Base-by-base conservation (phyloP, 2,113 vertebrate species). In the Erinaceus europaeus region DNA sequence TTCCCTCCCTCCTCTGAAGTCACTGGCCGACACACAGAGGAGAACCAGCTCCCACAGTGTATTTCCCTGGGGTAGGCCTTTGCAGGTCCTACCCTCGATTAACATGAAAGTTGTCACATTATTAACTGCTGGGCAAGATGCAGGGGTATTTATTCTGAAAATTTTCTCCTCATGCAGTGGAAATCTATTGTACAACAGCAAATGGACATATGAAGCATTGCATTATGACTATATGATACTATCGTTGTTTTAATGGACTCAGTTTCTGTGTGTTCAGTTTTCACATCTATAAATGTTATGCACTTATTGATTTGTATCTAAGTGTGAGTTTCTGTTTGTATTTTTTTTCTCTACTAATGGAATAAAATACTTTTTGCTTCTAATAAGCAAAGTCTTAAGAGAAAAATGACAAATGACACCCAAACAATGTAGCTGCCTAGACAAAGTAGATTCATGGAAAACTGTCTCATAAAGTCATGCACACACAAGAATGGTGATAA, bases 391-490 rank as follows among this genome's bases (percentile, higher is more conserved):
- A 73, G 21, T 8, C 55, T 44, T 20, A 32, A 78, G 55, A 57
- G 36, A n/a, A 91, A 78, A 74, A 71, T 32, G 46, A 53, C 59
- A 48, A 61, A 17, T 67, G 53, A 53, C 18, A 79, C 17, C 36
- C 71, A 40, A 62, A 83, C 12, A 23, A 74, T 75, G 10, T 42
- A 77, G 23, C 57, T 74, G 34, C 69, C 40, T 29, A 80, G 57
- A 77, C 85, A 75, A 57, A 44, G 25, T 53, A 32, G 15, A 12
- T 42, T 55, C 53, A 55, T 82, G 50, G 34, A 44, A 42, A 61
- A 46, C 9, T 36, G 34, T 86, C 34, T 86, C 84, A 81, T 64
- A 44, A 88, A 75, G 18, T 85, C 83, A 62, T n/a, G 13, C 44
- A 48, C 62, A 44, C 36, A 74, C 64, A 84, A 79, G 72, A 74